Evolutionary conservation across 2,888 invertebrate species (phyloP).

Genomic region (Amphipoea oculea): DNA sequence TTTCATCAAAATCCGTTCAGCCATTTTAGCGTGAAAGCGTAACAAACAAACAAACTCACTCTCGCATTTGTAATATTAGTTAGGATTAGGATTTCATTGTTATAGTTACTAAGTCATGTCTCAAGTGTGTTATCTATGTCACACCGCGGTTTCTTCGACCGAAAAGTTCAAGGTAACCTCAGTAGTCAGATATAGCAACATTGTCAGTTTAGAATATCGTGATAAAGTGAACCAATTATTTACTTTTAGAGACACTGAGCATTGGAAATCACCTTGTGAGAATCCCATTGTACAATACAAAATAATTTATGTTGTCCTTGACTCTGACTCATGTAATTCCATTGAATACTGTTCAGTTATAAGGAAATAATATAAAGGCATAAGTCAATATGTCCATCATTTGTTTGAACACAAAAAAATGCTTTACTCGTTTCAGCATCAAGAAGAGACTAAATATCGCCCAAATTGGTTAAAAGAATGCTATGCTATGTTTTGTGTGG

Average conservation of each 20-base stretch:
- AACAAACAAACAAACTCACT: neutral
- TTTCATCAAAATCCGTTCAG: neutral
- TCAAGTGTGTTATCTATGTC: slow-evolving; percentile 13
- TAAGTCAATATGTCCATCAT: slow-evolving; percentile 43
- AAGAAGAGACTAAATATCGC: neutral
- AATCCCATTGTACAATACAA: slow-evolving; percentile 65
- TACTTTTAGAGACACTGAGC: slow-evolving; percentile 25
- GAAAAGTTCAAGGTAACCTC: slow-evolving; percentile 36
- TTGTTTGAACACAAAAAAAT: slow-evolving; percentile 22
- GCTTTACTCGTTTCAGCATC: neutral
- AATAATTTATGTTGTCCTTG: slow-evolving; percentile 72
- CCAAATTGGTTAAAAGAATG: neutral
- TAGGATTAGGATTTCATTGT: neutral
- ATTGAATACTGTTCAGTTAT: slow-evolving; percentile 47
- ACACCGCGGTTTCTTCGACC: slow-evolving; percentile 1
- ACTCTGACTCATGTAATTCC: slow-evolving; percentile 65
- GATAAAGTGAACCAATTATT: slow-evolving; percentile 46
- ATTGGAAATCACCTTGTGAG: slow-evolving; percentile 63
- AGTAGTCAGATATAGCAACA: slow-evolving; percentile 10
- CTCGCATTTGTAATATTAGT: neutral
- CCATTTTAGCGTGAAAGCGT: neutral
- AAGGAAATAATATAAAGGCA: slow-evolving; percentile 48
- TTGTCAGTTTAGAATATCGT: slow-evolving; percentile 9
- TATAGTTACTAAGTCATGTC: neutral
- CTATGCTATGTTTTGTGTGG: neutral